Evolutionary conservation across 2,797 vertebrate species (phyloP).

Genomic region (Alauda arvensis): DNA sequence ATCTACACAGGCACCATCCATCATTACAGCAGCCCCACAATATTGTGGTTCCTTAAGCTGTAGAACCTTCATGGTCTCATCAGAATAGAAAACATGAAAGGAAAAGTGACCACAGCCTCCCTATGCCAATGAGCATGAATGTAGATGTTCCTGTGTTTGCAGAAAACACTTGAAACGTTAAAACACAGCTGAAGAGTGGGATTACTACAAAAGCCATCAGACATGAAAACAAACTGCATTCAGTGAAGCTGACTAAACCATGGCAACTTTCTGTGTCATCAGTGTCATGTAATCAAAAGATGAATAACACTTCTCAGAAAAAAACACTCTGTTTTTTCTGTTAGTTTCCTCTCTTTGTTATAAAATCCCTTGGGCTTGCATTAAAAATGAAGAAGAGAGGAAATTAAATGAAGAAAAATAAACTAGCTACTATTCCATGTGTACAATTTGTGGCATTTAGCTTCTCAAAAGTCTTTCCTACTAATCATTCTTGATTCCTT

Average conservation of each 20-base stretch:
- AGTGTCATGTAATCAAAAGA: not conserved
- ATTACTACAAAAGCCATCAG: not conserved
- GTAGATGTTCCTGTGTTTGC: not conserved
- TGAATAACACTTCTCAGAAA: not conserved
- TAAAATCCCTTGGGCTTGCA: not conserved
- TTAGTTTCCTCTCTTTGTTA: not conserved
- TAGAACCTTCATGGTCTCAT: not conserved
- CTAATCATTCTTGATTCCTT: conserved; percentile 8
- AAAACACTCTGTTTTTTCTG: not conserved
- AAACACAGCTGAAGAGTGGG: not conserved
- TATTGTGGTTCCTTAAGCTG: not conserved
- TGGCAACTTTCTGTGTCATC: not conserved
- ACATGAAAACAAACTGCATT: not conserved
- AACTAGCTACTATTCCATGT: not conserved
- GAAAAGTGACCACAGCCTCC: not conserved
- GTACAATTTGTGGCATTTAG: not conserved
- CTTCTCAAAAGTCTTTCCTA: not conserved
- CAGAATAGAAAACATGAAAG: not conserved
- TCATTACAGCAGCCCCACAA: not conserved
- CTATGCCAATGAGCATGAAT: not conserved
- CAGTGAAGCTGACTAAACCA: not conserved
- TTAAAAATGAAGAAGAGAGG: not conserved
- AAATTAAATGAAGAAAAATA: not conserved
- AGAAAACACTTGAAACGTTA: not conserved
- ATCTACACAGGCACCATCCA: not conserved